phyloP scores from a whole-genome alignment of 2,888 invertebrate genomes.

The Bombylius major region DNA sequence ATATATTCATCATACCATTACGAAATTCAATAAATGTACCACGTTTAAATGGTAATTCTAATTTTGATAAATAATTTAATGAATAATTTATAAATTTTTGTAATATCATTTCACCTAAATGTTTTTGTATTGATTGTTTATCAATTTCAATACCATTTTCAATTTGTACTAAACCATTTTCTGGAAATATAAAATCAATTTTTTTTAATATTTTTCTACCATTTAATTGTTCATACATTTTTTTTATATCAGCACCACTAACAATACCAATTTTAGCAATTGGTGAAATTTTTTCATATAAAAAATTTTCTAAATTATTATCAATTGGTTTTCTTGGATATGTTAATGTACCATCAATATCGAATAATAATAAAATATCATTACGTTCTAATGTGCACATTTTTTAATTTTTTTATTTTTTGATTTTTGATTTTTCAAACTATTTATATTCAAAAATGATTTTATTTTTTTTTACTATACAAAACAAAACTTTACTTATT shows the following conservation, averaged over 20 bases:
- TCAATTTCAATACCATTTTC: slow-evolving; percentile 53
- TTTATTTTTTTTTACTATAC: too few species aligned
- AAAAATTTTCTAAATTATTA: slow-evolving; percentile 52
- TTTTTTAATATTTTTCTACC: slow-evolving; percentile 50
- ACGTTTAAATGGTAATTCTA: slow-evolving; percentile 74
- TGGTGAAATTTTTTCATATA: slow-evolving; percentile 51
- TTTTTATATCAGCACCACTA: slow-evolving; percentile 81
- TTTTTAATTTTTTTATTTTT: neutral
- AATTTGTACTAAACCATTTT: slow-evolving; percentile 82
- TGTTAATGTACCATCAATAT: slow-evolving; percentile 90
- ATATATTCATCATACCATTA: slow-evolving; percentile 80
- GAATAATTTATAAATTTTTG: slow-evolving; percentile 83
- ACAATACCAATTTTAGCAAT: slow-evolving; percentile 65
- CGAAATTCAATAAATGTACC: slow-evolving; percentile 93
- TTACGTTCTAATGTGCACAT: slow-evolving; percentile 17
- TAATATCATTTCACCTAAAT: slow-evolving; percentile 68
- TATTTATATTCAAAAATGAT: too few species aligned
- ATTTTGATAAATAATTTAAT: slow-evolving; percentile 67
- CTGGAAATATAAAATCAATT: slow-evolving; percentile 83
- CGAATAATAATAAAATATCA: slow-evolving; percentile 62
- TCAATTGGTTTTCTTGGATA: slow-evolving; percentile 61
- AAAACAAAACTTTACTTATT: too few species aligned
- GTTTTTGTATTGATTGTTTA: slow-evolving; percentile 50
- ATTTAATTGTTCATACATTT: slow-evolving; percentile 79
- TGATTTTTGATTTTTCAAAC: too few species aligned